Evolutionary conservation across 1,140 invertebrate genomes (phyloP).

Genomic region (Rhopalosiphum padi): DNA sequence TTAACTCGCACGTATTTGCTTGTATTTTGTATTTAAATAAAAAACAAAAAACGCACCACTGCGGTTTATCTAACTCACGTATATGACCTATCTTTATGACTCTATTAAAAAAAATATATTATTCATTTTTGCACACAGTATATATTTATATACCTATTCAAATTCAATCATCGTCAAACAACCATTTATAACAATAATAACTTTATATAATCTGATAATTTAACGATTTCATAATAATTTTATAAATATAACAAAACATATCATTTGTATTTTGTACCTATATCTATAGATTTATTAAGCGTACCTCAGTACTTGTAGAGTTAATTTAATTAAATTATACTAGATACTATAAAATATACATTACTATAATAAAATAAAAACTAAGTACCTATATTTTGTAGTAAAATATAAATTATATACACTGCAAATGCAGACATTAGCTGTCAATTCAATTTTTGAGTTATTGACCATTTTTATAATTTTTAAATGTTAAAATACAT

Average conservation of each 20-base stretch:
- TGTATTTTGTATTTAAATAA: neutral
- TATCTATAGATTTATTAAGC: neutral
- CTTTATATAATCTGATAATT: neutral
- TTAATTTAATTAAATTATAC: too few species aligned
- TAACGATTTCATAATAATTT: neutral
- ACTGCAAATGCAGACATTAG: neutral
- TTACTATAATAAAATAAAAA: too few species aligned
- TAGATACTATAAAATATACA: too few species aligned
- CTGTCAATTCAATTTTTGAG: neutral
- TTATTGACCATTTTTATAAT: too few species aligned
- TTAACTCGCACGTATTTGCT: neutral
- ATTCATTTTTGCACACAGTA: neutral
- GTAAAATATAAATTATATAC: neutral
- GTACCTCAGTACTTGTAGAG: too few species aligned
- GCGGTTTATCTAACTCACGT: neutral
- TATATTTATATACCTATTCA: neutral
- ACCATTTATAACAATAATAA: neutral
- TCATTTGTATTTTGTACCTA: neutral
- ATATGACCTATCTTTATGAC: slow-evolving; percentile 10
- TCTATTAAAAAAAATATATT: neutral
- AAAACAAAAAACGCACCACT: neutral
- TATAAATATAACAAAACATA: neutral
- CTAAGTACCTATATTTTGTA: too few species aligned
- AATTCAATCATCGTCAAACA: neutral
- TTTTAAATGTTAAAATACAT: too few species aligned